Base-by-base conservation (phyloP, 2,797 vertebrate species). In the Lemur catta region DNA sequence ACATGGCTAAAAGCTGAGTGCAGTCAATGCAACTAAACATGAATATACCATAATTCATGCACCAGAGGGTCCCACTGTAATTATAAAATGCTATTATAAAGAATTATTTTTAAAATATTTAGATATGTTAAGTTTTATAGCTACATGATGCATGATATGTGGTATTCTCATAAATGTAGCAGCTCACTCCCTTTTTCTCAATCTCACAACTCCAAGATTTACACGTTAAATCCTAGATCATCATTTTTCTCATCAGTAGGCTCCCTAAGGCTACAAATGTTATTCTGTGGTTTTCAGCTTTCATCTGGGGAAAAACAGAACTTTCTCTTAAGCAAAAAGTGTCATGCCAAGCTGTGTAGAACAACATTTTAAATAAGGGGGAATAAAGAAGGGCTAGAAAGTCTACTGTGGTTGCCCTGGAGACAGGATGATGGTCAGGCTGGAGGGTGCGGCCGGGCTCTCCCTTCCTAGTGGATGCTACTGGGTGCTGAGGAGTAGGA, bases 1-100 rank as follows among this genome's bases (percentile, higher is more conserved):
- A 98, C 96, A 97, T 98, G 95, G 91, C 96, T 98, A 96, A 98
- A 98, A 98, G 97, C 97, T 97, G 97, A 98, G 97, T 97, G 98
- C 95, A 98, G 98, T 98, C 98, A 98, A 92, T 98, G 97, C 97
- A 0, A 35, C 97, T 98, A 94, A 98, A 97, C 97, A 97, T 98
- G 97, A 98, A 98, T 97, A 98, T 90, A 98, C 98, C 96, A 96
- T 98, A 98, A 98, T 98, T 98, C 98, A 94, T 93, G 97, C 91
- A 85, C 96, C 96, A 97, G 97, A 98, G 91, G 93, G 97, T 96
- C 93, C 95, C 96, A 93, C 35, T 97, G 89, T 98, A 98, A 96
- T 98, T 98, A 98, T 55, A 97, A 98, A 98, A 98, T 98, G 97
- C 97, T 98, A 96, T 97, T 98, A 97, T 90, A 85, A 98, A 98